A percentile compares a stretch with the other conserved stretches of the same genome.
These are phyloP conservation scores for Chorisops tibialis DNA, from an alignment of 2,888 invertebrate genomes.

Conservation along the genomic window DNA sequence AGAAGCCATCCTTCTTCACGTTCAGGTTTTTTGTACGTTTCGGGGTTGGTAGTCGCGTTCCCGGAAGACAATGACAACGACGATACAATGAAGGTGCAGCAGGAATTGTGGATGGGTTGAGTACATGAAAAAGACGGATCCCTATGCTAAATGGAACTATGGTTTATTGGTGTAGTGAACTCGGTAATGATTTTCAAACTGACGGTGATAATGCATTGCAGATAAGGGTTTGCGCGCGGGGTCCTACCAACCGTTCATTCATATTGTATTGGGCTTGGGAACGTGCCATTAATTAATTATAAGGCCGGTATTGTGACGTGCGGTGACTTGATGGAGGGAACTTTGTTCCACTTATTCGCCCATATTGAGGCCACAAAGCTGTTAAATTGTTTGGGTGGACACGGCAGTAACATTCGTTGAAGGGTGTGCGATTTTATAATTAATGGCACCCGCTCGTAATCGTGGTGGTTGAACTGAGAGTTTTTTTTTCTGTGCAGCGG, in stretches of 20 bases:
- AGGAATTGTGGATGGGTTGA: no score
- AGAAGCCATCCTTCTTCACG: no score
- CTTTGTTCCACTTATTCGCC: neutral
- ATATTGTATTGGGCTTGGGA: neutral
- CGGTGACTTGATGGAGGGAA: neutral
- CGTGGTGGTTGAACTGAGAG: no score
- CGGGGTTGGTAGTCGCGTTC: no score
- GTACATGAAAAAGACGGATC: no score
- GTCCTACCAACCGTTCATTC: neutral
- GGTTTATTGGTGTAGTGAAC: no score
- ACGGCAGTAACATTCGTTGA: neutral
- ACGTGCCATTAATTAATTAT: conserved; percentile 24
- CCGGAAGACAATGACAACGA: no score
- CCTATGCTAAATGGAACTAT: no score
- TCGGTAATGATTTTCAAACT: conserved; percentile 1
- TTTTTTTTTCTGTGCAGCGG: no score
- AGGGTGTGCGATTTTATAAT: conserved; percentile 3
- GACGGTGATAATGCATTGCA: neutral
- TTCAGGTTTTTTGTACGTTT: no score
- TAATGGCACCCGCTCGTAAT: neutral
- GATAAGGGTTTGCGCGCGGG: neutral
- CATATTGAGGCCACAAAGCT: neutral
- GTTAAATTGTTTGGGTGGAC: conserved; percentile 1
- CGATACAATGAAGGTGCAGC: no score
- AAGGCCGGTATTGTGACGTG: neutral